Evolutionary conservation across 2,888 invertebrate genomes (phyloP).

Genomic region (Xanthorhoe designata): DNA sequence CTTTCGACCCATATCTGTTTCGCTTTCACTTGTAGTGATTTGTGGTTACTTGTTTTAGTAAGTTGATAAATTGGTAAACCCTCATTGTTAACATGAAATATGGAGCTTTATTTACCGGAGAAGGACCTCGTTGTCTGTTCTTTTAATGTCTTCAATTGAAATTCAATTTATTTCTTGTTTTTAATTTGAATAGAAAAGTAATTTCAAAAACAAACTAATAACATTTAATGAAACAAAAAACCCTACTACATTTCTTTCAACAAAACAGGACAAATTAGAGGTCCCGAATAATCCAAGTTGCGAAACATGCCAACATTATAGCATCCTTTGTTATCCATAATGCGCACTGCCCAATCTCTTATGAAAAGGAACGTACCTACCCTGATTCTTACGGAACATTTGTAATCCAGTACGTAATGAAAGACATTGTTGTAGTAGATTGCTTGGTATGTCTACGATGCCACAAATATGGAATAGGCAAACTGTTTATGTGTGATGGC

Average conservation of each 20-base stretch:
- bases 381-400: conserved; percentile 55
- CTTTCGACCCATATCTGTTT: conserved; percentile 36
- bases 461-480: neutral
- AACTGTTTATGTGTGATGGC: conserved; percentile 1
- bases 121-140: too few relatives aligned
- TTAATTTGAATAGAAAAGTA: neutral
- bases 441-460: conserved; percentile 14
- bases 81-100: neutral
- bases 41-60: conserved; percentile 24
- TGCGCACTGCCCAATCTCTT: conserved; percentile 61
- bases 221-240: neutral
- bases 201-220: neutral
- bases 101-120: neutral
- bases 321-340: conserved; percentile 57
- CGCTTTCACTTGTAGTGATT: conserved; percentile 32
- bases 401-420: conserved; percentile 53
- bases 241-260: conserved; percentile 7
- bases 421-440: conserved; percentile 27
- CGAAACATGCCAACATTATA: conserved; percentile 41
- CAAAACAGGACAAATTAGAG: conserved; percentile 36
- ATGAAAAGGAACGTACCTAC: conserved; percentile 60
- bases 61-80: conserved; percentile 9
- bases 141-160: too few relatives aligned
- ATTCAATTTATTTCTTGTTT: too few relatives aligned
- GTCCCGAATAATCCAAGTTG: conserved; percentile 22